Evolutionary conservation across 2,888 invertebrate genomes (phyloP).

Genomic region (Megastigmus dorsalis): DNA sequence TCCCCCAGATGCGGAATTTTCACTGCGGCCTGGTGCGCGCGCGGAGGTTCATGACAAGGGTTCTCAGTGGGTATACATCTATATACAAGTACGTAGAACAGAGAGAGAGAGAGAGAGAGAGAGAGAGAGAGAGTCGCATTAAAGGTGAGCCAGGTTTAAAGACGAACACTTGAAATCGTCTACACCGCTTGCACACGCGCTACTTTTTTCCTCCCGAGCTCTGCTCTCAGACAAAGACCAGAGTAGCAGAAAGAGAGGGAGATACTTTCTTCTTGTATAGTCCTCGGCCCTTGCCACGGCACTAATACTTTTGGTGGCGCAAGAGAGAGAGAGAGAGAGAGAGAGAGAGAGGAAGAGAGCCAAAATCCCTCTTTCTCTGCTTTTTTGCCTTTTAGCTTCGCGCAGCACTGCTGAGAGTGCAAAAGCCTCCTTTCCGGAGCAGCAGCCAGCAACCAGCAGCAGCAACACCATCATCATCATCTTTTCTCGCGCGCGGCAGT

Average conservation of each 20-base stretch:
- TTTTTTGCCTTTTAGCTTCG: neutral
- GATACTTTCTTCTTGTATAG: slow-evolving; percentile 10
- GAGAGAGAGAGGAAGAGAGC: neutral
- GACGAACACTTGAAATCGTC: slow-evolving; percentile 54
- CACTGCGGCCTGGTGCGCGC: slow-evolving; percentile 58
- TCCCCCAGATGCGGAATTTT: slow-evolving; percentile 68
- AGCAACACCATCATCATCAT: slow-evolving; percentile 36
- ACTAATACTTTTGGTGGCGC: slow-evolving; percentile 9
- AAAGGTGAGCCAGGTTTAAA: slow-evolving; percentile 64
- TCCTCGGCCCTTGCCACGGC: neutral
- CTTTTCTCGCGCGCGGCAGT: slow-evolving; percentile 20
- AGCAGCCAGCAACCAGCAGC: no score
- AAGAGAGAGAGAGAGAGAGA: neutral
- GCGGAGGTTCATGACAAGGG: slow-evolving; percentile 63
- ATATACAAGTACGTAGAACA: neutral
- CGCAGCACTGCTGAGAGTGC: slow-evolving; percentile 26
- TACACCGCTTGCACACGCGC: neutral
- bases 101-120: no score
- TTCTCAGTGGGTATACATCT: no score
- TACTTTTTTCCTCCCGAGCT: slow-evolving; percentile 4
- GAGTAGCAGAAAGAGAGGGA: neutral
- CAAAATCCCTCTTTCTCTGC: slow-evolving; percentile 9
- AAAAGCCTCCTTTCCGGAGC: slow-evolving; percentile 17
- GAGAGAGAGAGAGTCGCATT: slow-evolving; percentile 59
- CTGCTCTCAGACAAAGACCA: neutral